Evolutionary conservation across 2,888 invertebrate species (phyloP).

Genomic region (Bhutanitis thaidina): DNA sequence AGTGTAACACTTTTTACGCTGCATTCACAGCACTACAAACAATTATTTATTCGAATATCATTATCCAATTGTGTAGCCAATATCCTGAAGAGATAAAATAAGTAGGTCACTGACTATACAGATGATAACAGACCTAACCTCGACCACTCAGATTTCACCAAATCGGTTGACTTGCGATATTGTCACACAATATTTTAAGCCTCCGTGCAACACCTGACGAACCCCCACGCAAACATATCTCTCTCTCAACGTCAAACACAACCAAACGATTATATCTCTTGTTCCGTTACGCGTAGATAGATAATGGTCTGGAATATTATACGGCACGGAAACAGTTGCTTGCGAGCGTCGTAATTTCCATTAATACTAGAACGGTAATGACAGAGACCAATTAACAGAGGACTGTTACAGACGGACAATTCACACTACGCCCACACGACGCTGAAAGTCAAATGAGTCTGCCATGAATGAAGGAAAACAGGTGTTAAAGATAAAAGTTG

Average conservation of each 20-base stretch:
- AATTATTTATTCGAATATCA: too few species aligned
- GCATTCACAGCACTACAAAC: too few species aligned
- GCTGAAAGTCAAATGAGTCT: constrained; percentile 20
- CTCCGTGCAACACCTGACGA: neutral
- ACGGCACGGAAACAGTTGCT: neutral
- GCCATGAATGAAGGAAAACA: constrained; percentile 5
- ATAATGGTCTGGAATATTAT: neutral
- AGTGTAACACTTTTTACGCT: too few species aligned
- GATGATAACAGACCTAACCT: constrained; percentile 6
- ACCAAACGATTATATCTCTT: neutral
- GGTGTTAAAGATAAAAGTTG: constrained; percentile 6
- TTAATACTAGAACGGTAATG: constrained; percentile 37
- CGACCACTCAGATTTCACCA: constrained; percentile 5
- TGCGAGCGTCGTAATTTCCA: constrained; percentile 21
- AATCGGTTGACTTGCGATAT: neutral
- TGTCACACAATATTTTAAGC: constrained; percentile 2
- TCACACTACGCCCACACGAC: constrained; percentile 34
- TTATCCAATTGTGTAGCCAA: too few species aligned
- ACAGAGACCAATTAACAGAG: constrained; percentile 33
- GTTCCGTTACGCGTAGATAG: neutral
- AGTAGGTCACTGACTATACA: neutral
- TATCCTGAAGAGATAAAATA: neutral
- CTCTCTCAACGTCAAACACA: neutral
- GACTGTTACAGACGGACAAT: constrained; percentile 35
- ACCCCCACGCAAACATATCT: constrained; percentile 7